Evolutionary conservation across 2,888 invertebrate species (phyloP).

Genomic region (Sarcophaga subvicina): DNA sequence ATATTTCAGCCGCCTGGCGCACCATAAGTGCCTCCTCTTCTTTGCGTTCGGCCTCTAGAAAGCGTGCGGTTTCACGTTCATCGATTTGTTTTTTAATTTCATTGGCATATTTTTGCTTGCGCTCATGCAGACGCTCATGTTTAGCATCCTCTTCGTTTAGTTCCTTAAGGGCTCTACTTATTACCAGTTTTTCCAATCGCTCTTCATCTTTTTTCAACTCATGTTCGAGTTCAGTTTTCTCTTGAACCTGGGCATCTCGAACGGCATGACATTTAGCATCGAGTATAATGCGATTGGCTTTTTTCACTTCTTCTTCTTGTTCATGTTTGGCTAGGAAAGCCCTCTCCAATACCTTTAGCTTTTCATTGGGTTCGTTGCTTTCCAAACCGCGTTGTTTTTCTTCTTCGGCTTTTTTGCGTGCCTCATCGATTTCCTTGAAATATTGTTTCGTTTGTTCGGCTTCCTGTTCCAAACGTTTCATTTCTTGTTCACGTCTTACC

Average conservation of each 20-base stretch:
- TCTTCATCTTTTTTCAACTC: constrained; percentile 79
- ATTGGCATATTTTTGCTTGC: constrained; percentile 77
- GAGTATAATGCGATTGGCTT: constrained; percentile 89
- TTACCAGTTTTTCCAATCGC: constrained; percentile 79
- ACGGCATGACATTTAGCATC: constrained; percentile 93
- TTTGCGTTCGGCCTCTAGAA: constrained; percentile 80
- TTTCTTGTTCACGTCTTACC: constrained; percentile 81
- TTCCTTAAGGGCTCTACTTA: constrained; percentile 76
- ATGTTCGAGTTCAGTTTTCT: constrained; percentile 82
- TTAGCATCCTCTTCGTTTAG: constrained; percentile 78
- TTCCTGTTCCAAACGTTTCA: constrained; percentile 83
- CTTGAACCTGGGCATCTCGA: constrained; percentile 90
- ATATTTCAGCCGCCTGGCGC: constrained; percentile 75
- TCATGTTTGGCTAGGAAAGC: constrained; percentile 81
- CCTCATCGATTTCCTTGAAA: constrained; percentile 82
- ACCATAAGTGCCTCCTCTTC: constrained; percentile 79
- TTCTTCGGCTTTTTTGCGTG: constrained; percentile 70
- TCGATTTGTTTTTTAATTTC: constrained; percentile 79
- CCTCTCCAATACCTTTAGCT: constrained; percentile 84
- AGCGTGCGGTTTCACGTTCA: constrained; percentile 78
- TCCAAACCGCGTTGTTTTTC: constrained; percentile 78
- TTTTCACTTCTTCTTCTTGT: constrained; percentile 85
- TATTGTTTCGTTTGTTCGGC: constrained; percentile 84
- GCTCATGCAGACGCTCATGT: constrained; percentile 73
- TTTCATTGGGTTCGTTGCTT: constrained; percentile 80